Conservation (phyloP, 2,888 invertebrate genomes). For the Dione juno region DNA sequence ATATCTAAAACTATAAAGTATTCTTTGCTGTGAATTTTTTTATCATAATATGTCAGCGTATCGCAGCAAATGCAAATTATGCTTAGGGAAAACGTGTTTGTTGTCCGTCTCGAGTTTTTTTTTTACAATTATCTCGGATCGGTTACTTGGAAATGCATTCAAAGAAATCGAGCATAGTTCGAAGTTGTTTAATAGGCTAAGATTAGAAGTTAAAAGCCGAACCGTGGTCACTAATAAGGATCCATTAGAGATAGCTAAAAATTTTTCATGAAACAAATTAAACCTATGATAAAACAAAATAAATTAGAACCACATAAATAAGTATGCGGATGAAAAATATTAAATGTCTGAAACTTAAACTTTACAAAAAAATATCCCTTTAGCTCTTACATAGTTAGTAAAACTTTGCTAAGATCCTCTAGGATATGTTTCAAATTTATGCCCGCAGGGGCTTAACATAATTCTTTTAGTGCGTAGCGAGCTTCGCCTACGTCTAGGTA, state of each 20-base stretch:
- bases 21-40: slow-evolving; percentile 33
- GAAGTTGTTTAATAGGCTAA: slow-evolving; percentile 81
- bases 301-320: not conserved
- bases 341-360: not conserved
- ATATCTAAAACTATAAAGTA: slow-evolving; percentile 17
- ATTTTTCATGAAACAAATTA: not conserved
- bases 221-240: slow-evolving; percentile 58
- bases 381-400: no score
- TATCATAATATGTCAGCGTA: slow-evolving; percentile 42
- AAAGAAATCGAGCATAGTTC: slow-evolving; percentile 76
- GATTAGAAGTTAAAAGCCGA: slow-evolving; percentile 81
- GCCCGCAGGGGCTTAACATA: no score
- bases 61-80: slow-evolving; percentile 74
- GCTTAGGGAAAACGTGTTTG: slow-evolving; percentile 82
- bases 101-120: slow-evolving; percentile 79
- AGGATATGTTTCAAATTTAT: no score
- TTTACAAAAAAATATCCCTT: no score
- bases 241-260: slow-evolving; percentile 67
- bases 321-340: not conserved
- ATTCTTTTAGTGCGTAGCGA: not conserved
- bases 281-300: not conserved
- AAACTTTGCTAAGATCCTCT: not conserved
- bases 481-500: not conserved
- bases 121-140: slow-evolving; percentile 81
- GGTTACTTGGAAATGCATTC: slow-evolving; percentile 83